Conservation (phyloP, 2,113 vertebrate species). For the Orcinus orca region DNA sequence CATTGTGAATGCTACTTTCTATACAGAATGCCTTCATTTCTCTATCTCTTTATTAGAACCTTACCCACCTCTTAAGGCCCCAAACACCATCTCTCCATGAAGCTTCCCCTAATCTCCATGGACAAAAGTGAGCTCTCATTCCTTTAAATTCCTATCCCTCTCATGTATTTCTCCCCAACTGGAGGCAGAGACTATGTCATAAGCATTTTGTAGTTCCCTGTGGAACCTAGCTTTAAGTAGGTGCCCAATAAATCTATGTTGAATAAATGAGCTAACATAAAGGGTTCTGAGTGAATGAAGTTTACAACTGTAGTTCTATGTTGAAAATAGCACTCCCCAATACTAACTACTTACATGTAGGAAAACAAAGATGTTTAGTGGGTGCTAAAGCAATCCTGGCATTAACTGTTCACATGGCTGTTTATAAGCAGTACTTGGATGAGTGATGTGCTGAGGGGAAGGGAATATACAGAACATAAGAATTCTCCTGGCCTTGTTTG, state of each 20-base stretch:
- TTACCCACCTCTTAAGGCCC: neutral
- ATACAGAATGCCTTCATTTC: neutral
- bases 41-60: neutral
- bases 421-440: constrained; percentile 5
- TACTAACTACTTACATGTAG: neutral
- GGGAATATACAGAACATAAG: neutral
- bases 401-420: constrained; percentile 2
- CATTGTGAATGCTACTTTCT: neutral
- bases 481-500: neutral
- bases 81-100: constrained; percentile 20
- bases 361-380: constrained; percentile 24
- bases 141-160: neutral
- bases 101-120: neutral
- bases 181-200: neutral
- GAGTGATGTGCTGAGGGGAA: neutral
- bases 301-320: constrained; percentile 3
- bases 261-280: constrained; percentile 22
- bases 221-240: constrained; percentile 17
- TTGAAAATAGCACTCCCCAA: constrained; percentile 21
- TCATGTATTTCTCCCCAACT: neutral
- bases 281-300: constrained; percentile 16
- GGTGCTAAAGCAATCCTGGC: neutral
- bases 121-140: neutral
- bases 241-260: neutral
- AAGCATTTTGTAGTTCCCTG: constrained; percentile 6